phyloP scores from a whole-genome alignment of 1,140 invertebrate genomes.

The Bicyclus anynana region DNA sequence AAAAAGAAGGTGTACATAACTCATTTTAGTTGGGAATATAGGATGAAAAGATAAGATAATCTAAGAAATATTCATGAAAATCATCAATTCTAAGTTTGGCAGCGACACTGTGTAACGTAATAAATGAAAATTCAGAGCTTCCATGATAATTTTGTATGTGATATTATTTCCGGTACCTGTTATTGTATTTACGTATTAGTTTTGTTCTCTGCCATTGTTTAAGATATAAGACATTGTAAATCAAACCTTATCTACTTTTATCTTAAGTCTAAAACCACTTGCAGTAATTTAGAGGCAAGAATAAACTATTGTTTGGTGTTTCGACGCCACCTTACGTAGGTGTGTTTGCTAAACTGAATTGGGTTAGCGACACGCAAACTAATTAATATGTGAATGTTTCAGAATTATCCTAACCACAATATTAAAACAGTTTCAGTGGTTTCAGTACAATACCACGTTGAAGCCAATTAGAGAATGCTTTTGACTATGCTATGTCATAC shows the following conservation, averaged over 20 bases:
- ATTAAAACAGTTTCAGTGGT: neutral
- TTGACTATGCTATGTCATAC: neutral
- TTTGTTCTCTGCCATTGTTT: constrained; percentile 10
- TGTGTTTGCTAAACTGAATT: constrained; percentile 20
- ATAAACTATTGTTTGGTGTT: constrained; percentile 11
- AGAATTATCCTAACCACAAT: constrained; percentile 4
- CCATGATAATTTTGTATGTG: constrained; percentile 29
- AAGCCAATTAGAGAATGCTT: neutral
- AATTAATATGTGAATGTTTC: constrained; percentile 19
- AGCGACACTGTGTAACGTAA: constrained; percentile 26
- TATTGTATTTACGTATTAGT: constrained; percentile 31
- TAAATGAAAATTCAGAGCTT: constrained; percentile 31
- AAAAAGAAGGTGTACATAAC: too few species aligned
- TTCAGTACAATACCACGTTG: neutral
- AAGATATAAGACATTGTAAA: neutral
- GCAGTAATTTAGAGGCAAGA: neutral
- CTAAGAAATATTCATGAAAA: too few species aligned
- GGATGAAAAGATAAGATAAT: too few species aligned
- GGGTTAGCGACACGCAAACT: constrained; percentile 12
- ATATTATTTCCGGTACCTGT: constrained; percentile 33
- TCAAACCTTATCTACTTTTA: neutral
- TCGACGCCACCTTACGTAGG: constrained; percentile 3
- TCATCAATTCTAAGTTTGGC: too few species aligned
- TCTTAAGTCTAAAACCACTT: neutral
- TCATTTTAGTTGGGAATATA: too few species aligned